These are phyloP conservation scores for Perccottus glenii DNA, from an alignment of 2,113 vertebrate genomes.

Conservation along the genomic window DNA sequence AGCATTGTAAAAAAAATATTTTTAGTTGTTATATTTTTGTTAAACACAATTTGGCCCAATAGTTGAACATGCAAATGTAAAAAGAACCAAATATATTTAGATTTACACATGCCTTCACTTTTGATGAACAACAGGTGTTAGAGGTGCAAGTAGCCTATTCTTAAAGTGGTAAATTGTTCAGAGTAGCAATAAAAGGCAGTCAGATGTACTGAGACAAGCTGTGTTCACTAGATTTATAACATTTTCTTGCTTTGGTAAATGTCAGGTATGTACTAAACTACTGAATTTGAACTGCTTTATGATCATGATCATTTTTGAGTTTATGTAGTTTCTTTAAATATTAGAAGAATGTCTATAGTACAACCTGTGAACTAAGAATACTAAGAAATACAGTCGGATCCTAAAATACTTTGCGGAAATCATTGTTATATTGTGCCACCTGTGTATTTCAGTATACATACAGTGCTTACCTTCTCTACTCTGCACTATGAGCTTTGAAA, in stretches of 20 bases:
- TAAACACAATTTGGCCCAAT: conserved; percentile 19
- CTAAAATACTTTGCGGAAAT: background rate
- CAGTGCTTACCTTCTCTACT: background rate
- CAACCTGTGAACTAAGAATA: no score
- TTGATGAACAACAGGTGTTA: background rate
- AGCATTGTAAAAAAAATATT: conserved; percentile 49
- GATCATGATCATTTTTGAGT: no score
- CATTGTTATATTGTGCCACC: background rate
- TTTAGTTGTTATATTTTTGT: conserved; percentile 41
- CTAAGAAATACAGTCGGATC: no score
- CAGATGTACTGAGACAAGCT: no score
- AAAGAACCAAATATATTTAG: background rate
- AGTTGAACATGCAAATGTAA: conserved; percentile 9
- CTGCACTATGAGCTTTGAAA: conserved; percentile 14
- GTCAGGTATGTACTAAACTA: no score
- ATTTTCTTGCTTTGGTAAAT: no score
- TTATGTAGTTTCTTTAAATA: no score
- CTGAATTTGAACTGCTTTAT: no score
- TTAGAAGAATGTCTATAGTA: no score
- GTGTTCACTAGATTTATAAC: no score
- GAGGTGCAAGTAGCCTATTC: no score
- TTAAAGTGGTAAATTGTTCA: background rate
- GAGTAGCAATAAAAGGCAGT: background rate
- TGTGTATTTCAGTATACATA: background rate
- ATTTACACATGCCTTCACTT: background rate